Base-by-base conservation (phyloP, 2,113 vertebrate genomes). In the Euleptes europaea region DNA sequence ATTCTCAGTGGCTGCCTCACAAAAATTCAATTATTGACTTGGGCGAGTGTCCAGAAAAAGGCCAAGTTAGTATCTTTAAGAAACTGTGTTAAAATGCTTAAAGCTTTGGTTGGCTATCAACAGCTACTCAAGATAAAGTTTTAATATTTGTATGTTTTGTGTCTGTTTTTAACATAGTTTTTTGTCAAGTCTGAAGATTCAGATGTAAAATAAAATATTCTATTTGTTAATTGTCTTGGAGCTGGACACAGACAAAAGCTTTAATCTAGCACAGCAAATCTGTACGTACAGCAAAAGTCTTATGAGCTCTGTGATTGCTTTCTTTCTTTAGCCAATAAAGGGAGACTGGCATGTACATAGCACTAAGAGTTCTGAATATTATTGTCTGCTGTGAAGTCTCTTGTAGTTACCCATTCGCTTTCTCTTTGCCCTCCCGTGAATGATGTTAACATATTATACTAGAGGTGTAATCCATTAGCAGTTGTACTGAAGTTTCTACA, bases 381-480 rank as follows among this genome's bases (percentile, higher is more conserved):
- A 28, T 49, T 74, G 26, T 13, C 15, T 47, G 1, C 11, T 70
- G 33, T 81, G 66, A 81, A 54, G 23, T 85, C 82, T 88, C 71
- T 80, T 38, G 67, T 78, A 35, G 40, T 10, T 21, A 63, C 1
- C 23, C 66, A 63, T 1, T 70, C 1, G 0, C 82, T 91, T 84
- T 67, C 86, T 84, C 54, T 60, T 60, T 13, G 51, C 80, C 74
- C 77, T 15, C 54, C 0, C 23, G 0, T 17, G 73, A 38, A 44
- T 77, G 33, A 0, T 3, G 23, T 79, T 87, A 85, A 15, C 5
- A 7, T 0, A 0, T 84, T 84, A 2, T 23, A 15, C 79, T 79
- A 88, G 76, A 63, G 85, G 65, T 87, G 23, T 72, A 69, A 65
- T 47, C 72, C 15, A 8, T 88, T 84, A 88, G n/a, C 42, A 84